A percentile compares a stretch with the other conserved stretches of the same genome.
phyloP scores from a whole-genome alignment of 1,140 invertebrate species.

The Xylocopa sonorina region DNA sequence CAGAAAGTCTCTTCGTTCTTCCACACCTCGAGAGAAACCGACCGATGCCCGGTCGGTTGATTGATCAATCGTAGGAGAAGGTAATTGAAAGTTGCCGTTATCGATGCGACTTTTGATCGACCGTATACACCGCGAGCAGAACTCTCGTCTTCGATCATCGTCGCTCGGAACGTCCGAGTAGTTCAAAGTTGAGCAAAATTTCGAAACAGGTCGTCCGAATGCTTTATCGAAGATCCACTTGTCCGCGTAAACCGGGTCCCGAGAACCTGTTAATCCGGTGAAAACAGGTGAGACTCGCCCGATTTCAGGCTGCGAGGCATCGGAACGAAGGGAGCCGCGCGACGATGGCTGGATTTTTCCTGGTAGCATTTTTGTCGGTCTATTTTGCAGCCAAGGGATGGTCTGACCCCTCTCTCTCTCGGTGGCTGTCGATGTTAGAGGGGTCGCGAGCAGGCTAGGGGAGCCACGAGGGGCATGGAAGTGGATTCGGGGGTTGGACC shows the following conservation, averaged over 20 bases:
- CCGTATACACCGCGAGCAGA: not conserved
- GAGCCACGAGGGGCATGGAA: conserved; percentile 41
- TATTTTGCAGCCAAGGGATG: conserved; percentile 52
- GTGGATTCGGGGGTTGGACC: conserved; percentile 75
- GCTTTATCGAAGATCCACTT: not conserved
- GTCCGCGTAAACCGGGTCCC: not conserved
- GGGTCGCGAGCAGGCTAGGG: conserved; percentile 53
- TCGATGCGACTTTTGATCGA: not conserved
- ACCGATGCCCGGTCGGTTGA: not conserved
- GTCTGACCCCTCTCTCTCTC: conserved; percentile 32
- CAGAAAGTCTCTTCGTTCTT: too few species aligned
- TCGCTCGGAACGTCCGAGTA: too few species aligned
- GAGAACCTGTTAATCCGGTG: conserved; percentile 29
- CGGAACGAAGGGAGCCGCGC: not conserved
- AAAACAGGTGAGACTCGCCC: conserved; percentile 35
- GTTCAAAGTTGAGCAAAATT: not conserved
- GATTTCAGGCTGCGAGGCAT: not conserved
- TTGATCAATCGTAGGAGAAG: too few species aligned
- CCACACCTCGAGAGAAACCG: not conserved
- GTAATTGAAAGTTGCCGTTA: too few species aligned
- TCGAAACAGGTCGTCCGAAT: not conserved
- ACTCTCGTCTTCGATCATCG: not conserved
- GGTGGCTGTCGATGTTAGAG: conserved; percentile 48
- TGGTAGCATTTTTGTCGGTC: conserved; percentile 65
- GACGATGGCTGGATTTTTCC: conserved; percentile 54